phyloP scores from a whole-genome alignment of 2,113 vertebrate genomes.

The Rutilus rutilus region DNA sequence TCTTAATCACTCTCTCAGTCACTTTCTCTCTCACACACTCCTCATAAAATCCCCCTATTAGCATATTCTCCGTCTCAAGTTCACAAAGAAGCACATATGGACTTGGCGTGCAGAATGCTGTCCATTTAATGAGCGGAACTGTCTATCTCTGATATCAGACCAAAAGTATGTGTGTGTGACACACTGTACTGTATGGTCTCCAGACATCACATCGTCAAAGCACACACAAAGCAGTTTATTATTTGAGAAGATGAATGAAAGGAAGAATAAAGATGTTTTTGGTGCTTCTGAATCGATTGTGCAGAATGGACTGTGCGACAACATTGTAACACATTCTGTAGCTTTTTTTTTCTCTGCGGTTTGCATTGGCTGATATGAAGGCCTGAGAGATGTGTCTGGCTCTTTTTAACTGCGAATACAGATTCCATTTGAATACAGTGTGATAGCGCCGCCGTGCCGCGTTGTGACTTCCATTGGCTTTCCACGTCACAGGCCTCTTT shows the following conservation, averaged over 20 bases:
- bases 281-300: conserved; percentile 6
- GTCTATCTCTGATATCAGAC: conserved; percentile 55
- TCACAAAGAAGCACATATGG: conserved; percentile 58
- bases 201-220: neutral
- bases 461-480: neutral
- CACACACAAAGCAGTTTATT: conserved; percentile 37
- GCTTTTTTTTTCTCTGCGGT: conserved; percentile 30
- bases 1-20: conserved; percentile 30
- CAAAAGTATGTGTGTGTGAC: conserved; percentile 44
- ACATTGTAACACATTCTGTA: neutral
- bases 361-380: conserved; percentile 54
- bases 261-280: conserved; percentile 27
- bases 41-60: conserved; percentile 58
- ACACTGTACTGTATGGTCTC: conserved; percentile 37
- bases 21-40: neutral
- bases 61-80: conserved; percentile 59
- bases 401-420: conserved; percentile 54
- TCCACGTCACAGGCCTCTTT: neutral
- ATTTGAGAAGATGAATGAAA: conserved; percentile 18
- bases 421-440: conserved; percentile 62
- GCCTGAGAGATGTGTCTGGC: conserved; percentile 48
- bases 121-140: conserved; percentile 50
- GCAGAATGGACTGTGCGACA: neutral
- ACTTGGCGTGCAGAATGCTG: conserved; percentile 55
- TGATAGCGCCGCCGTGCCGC: conserved; percentile 7